Evolutionary conservation across 2,797 vertebrate species (phyloP).

Genomic region (Nannoperca australis): DNA sequence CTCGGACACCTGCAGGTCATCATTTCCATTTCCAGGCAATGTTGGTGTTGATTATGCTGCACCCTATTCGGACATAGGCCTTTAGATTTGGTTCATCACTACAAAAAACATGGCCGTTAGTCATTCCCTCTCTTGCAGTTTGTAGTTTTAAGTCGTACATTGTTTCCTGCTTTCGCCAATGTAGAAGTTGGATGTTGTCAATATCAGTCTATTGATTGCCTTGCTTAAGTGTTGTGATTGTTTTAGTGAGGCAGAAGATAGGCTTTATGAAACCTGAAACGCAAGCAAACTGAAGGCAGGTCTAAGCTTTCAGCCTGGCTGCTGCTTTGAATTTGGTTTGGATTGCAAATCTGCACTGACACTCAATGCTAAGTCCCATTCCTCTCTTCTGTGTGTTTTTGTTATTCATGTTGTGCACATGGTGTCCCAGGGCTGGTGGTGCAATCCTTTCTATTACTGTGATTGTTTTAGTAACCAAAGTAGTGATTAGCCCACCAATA

Average conservation of each 20-base stretch:
- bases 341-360: conserved; percentile 78
- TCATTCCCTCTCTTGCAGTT: not conserved
- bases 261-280: conserved; percentile 37
- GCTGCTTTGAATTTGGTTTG: conserved; percentile 84
- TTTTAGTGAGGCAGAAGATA: conserved; percentile 7
- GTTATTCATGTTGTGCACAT: conserved; percentile 34
- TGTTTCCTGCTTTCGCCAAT: conserved; percentile 33
- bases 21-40: conserved; percentile 42
- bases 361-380: conserved; percentile 7
- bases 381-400: not conserved
- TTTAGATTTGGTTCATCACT: conserved; percentile 19
- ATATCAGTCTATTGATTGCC: conserved; percentile 35
- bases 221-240: conserved; percentile 40
- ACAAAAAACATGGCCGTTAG: not conserved
- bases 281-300: conserved; percentile 15
- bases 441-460: conserved; percentile 42
- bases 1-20: conserved; percentile 11
- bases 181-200: not conserved
- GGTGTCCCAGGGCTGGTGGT: conserved; percentile 33
- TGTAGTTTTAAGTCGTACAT: conserved; percentile 12
- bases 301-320: conserved; percentile 24
- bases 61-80: conserved; percentile 6
- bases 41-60: conserved; percentile 29
- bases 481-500: conserved; percentile 72
- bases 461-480: conserved; percentile 71